These are phyloP conservation scores for Saturnia japonica DNA, from an alignment of 2,888 invertebrate species.

Conservation along the genomic window DNA sequence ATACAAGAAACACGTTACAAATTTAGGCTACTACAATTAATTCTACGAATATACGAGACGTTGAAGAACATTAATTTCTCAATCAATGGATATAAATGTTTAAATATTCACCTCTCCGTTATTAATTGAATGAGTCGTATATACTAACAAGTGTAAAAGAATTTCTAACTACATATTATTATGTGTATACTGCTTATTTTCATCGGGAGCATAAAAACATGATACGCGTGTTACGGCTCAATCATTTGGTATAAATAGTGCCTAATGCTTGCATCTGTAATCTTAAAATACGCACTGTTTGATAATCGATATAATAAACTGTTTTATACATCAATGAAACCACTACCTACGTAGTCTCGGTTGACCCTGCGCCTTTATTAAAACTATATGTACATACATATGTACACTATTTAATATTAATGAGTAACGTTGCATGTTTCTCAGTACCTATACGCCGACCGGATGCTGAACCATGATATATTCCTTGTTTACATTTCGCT, in stretches of 20 bases:
- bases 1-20: constrained; percentile 5
- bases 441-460: constrained; percentile 58
- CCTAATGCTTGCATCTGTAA: constrained; percentile 48
- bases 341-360: constrained; percentile 38
- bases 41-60: constrained; percentile 20
- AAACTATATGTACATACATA: constrained; percentile 32
- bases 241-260: constrained; percentile 49
- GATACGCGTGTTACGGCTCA: constrained; percentile 48
- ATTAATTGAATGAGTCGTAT: constrained; percentile 19
- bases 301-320: constrained; percentile 60
- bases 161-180: constrained; percentile 24
- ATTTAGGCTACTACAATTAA: constrained; percentile 15
- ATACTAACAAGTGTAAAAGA: constrained; percentile 29
- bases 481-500: constrained; percentile 62
- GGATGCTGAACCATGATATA: constrained; percentile 58
- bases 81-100: constrained; percentile 19
- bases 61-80: constrained; percentile 22
- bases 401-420: constrained; percentile 33
- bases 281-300: constrained; percentile 51
- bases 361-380: constrained; percentile 49
- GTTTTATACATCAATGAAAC: constrained; percentile 54
- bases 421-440: constrained; percentile 49
- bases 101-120: constrained; percentile 19
- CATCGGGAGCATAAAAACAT: constrained; percentile 44
- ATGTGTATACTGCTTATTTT: constrained; percentile 35